Evolutionary conservation across 1,140 invertebrate species (phyloP).

Genomic region (Lordiphosa clarofinis): DNA sequence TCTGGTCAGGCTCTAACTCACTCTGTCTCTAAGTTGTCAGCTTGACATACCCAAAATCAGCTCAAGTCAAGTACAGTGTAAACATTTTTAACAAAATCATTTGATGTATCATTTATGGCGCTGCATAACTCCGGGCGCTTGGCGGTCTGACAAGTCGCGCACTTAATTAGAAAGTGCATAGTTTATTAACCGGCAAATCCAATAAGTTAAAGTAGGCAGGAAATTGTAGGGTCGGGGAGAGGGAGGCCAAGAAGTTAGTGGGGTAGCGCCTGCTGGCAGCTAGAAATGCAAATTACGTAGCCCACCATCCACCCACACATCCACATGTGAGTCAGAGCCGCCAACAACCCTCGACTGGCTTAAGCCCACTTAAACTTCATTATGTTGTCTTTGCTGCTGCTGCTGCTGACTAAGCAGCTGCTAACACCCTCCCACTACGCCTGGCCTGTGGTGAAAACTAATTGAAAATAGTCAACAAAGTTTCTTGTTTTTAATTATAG

Average conservation of each 20-base stretch:
- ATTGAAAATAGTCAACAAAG: slow-evolving; percentile 56
- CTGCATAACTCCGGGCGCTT: slow-evolving; percentile 29
- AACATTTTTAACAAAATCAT: neutral
- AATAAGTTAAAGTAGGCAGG: slow-evolving; percentile 47
- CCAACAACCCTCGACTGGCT: slow-evolving; percentile 9
- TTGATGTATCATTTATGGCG: slow-evolving; percentile 14
- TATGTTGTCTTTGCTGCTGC: slow-evolving; percentile 31
- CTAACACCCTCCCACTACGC: neutral
- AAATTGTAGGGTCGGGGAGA: slow-evolving; percentile 7
- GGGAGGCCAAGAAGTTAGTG: slow-evolving; percentile 2
- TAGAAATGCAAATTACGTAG: slow-evolving; percentile 52
- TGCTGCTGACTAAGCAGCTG: slow-evolving; percentile 50
- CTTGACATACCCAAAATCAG: no score
- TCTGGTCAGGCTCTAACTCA: no score
- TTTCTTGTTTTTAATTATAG: slow-evolving; percentile 38
- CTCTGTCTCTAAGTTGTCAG: no score
- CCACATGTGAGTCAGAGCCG: slow-evolving; percentile 58
- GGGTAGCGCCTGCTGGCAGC: neutral
- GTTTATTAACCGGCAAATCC: slow-evolving; percentile 67
- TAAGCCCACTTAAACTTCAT: slow-evolving; percentile 68
- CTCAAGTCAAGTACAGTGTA: no score
- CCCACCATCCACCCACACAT: slow-evolving; percentile 1
- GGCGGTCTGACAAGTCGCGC: slow-evolving; percentile 9
- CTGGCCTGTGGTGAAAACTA: slow-evolving; percentile 43
- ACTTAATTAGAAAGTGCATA: slow-evolving; percentile 65